phyloP scores from a whole-genome alignment of 2,113 vertebrate species.

The Xenopus laevis region DNA sequence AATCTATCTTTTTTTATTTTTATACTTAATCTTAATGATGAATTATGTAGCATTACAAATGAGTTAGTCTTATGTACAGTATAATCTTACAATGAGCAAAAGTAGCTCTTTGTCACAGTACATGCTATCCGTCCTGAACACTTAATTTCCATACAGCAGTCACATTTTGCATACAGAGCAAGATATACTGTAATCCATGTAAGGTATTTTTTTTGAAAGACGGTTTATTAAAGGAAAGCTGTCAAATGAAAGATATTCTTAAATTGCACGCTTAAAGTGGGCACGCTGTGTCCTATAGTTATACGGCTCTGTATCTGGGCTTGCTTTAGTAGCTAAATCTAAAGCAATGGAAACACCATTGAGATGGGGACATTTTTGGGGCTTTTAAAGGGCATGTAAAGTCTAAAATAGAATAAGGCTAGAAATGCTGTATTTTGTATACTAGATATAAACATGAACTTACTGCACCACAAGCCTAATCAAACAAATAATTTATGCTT shows the following conservation, averaged over 20 bases:
- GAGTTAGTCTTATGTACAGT: slow-evolving; percentile 83
- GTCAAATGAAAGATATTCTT: slow-evolving; percentile 78
- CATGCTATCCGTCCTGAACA: slow-evolving; percentile 81
- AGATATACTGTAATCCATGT: slow-evolving; percentile 91
- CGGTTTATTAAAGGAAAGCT: slow-evolving; percentile 87
- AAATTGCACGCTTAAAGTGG: slow-evolving; percentile 54
- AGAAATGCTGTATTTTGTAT: too few species aligned
- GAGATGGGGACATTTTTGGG: too few species aligned
- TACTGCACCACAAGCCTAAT: too few species aligned
- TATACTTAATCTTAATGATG: slow-evolving; percentile 86
- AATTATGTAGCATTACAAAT: slow-evolving; percentile 85
- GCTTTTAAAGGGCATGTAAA: too few species aligned
- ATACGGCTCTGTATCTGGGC: slow-evolving; percentile 31
- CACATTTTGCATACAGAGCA: slow-evolving; percentile 92
- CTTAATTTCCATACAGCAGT: slow-evolving; percentile 85
- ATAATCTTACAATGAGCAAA: slow-evolving; percentile 89
- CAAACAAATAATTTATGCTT: too few species aligned
- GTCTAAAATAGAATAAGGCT: too few species aligned
- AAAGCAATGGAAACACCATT: too few species aligned
- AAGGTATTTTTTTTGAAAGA: slow-evolving; percentile 87
- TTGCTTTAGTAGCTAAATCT: too few species aligned
- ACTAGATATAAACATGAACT: too few species aligned
- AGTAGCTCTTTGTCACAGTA: slow-evolving; percentile 74
- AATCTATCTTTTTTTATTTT: slow-evolving; percentile 30
- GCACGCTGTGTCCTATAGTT: slow-evolving; percentile 56